A percentile compares a stretch with the other conserved stretches of the same genome.
phyloP scores from a whole-genome alignment of 1,140 invertebrate species.

The Branchinecta lindahli region DNA sequence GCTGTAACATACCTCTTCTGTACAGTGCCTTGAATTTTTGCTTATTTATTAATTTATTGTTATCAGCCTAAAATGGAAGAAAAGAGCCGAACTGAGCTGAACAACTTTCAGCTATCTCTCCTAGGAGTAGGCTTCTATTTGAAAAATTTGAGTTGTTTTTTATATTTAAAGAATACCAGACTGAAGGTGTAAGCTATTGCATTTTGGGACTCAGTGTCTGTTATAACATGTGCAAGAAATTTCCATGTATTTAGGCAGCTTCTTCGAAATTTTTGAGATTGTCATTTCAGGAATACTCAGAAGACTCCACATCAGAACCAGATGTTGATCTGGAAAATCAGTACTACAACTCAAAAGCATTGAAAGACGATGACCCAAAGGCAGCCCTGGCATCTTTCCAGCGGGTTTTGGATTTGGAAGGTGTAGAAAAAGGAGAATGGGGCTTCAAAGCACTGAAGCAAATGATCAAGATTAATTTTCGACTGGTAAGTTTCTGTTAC shows the following conservation, averaged over 20 bases:
- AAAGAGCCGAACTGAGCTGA: too few species aligned
- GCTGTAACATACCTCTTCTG: too few species aligned
- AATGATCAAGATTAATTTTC: slow-evolving; percentile 99
- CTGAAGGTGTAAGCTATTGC: too few species aligned
- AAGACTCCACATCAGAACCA: slow-evolving; percentile 91
- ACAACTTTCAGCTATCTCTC: too few species aligned
- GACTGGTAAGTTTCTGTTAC: slow-evolving; percentile 49
- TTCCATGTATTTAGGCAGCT: too few species aligned
- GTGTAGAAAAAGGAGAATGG: slow-evolving; percentile 99
- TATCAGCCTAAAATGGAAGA: too few species aligned
- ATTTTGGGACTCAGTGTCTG: slow-evolving; percentile 12
- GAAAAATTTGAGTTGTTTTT: too few species aligned
- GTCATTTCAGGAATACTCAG: slow-evolving; percentile 64
- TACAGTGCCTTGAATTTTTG: too few species aligned
- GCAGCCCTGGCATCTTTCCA: slow-evolving; percentile 86
- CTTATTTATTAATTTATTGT: too few species aligned
- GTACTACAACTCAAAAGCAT: slow-evolving; percentile 97
- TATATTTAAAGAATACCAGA: too few species aligned
- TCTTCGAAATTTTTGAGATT: too few species aligned
- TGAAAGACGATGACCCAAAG: slow-evolving; percentile 93
- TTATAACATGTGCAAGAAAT: slow-evolving; percentile 7
- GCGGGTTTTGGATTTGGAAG: slow-evolving; percentile 88
- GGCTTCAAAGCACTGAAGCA: slow-evolving; percentile 99
- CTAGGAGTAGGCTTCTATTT: too few species aligned
- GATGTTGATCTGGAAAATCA: slow-evolving; percentile 99